These are phyloP conservation scores for Percina caprodes DNA, from an alignment of 2,113 vertebrate species.

Conservation along the genomic window DNA sequence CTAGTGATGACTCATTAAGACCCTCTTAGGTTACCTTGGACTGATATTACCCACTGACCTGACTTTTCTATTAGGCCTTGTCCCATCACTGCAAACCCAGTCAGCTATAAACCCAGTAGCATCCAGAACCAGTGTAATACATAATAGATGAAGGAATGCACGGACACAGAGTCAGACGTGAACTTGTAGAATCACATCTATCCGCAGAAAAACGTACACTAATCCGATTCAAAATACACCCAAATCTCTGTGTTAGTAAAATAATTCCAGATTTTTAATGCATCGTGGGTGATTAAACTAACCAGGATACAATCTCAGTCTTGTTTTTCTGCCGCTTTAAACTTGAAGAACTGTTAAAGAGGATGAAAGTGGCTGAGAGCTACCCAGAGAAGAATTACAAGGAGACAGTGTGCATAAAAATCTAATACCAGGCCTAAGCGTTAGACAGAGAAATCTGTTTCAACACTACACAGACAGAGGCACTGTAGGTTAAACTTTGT, in stretches of 20 bases:
- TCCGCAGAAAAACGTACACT: conserved; percentile 48
- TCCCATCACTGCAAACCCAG: conserved; percentile 12
- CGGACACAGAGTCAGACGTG: neutral
- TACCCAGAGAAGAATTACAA: conserved; percentile 13
- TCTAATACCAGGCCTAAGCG: neutral
- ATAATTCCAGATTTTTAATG: conserved; percentile 67
- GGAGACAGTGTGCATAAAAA: neutral
- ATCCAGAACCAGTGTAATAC: conserved; percentile 5
- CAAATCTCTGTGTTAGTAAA: conserved; percentile 68
- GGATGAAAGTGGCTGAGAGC: conserved; percentile 1
- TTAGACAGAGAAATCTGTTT: conserved; percentile 8
- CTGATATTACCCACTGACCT: conserved; percentile 27
- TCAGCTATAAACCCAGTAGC: neutral
- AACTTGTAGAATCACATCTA: conserved; percentile 55
- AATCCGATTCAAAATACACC: conserved; percentile 53
- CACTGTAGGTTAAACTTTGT: conserved; percentile 3
- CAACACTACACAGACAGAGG: conserved; percentile 8
- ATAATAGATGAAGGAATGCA: conserved; percentile 24
- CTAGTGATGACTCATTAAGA: conserved; percentile 52
- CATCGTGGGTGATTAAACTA: conserved; percentile 51
- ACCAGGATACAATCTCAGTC: conserved; percentile 20
- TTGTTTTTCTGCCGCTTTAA: conserved; percentile 14
- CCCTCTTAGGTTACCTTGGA: conserved; percentile 50
- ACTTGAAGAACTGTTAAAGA: neutral
- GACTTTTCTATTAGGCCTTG: conserved; percentile 22